Conservation (phyloP, 2,113 vertebrate species). For the Thunnus maccoyii region DNA sequence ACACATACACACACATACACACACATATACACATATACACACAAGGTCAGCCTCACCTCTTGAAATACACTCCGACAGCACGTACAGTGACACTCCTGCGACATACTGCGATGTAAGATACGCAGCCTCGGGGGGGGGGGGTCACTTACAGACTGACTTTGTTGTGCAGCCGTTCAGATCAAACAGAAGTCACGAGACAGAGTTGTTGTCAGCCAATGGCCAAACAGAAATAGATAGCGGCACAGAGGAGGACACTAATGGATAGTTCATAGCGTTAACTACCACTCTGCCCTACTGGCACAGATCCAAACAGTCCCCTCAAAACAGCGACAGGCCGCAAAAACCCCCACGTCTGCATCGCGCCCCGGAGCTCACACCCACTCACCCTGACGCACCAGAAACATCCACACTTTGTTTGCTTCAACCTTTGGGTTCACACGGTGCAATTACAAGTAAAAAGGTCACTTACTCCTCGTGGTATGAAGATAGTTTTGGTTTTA, state of each 20-base stretch:
- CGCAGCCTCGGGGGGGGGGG: accelerated
- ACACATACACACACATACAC: not conserved
- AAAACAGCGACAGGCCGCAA: not conserved
- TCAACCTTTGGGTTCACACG: not conserved
- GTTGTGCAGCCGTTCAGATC: not conserved
- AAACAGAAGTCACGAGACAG: not conserved
- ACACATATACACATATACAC: not conserved
- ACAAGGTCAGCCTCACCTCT: conserved; percentile 4
- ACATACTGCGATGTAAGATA: not conserved
- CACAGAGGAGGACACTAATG: conserved; percentile 16
- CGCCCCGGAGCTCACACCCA: not conserved
- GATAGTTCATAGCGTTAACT: not conserved
- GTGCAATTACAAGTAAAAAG: not conserved
- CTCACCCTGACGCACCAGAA: conserved; percentile 5
- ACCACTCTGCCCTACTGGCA: conserved; percentile 39
- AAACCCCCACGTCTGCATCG: conserved; percentile 14
- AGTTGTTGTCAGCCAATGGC: not conserved
- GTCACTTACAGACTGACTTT: not conserved
- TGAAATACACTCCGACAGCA: not conserved
- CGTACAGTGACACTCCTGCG: not conserved
- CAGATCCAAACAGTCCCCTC: conserved; percentile 29
- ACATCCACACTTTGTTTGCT: not conserved
- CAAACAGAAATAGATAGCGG: not conserved
- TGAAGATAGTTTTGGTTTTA: no score
- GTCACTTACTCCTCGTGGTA: not conserved